phyloP scores from a whole-genome alignment of 2,797 vertebrate genomes.

The Rhynchonycteris naso region DNA sequence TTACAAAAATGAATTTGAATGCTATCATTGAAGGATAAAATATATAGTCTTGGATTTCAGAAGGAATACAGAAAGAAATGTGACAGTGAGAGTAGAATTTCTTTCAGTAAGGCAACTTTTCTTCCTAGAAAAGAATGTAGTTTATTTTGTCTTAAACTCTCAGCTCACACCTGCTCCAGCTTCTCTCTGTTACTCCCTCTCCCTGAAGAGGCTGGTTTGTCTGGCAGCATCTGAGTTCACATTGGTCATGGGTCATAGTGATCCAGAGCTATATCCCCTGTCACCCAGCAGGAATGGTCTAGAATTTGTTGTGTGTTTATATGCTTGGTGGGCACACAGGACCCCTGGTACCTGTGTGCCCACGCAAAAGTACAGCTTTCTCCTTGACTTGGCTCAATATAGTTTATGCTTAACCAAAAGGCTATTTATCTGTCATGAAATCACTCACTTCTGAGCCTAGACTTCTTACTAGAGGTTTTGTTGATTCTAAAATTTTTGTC shows the following conservation, averaged over 20 bases:
- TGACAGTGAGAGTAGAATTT: not conserved
- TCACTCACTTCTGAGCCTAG: not conserved
- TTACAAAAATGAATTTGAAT: not conserved
- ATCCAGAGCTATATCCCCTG: not conserved
- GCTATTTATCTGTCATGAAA: not conserved
- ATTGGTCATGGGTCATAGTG: not conserved
- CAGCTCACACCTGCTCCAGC: not conserved
- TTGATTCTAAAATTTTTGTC: not conserved
- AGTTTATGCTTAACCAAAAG: not conserved
- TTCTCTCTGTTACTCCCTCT: not conserved
- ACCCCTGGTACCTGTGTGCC: not conserved
- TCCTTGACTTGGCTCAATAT: not conserved
- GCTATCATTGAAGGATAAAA: not conserved
- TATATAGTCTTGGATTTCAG: not conserved
- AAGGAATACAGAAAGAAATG: slow-evolving; percentile 11
- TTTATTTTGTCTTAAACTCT: not conserved
- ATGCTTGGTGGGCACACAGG: not conserved
- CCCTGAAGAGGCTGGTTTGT: not conserved
- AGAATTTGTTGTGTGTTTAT: not conserved
- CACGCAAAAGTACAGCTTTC: not conserved
- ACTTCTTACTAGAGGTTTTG: not conserved
- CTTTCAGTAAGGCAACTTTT: not conserved
- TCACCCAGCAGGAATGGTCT: not conserved
- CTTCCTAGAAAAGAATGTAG: not conserved
- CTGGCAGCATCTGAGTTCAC: not conserved